Conservation (phyloP, 2,888 invertebrate species). For the Scaptomyza cyrtandrae region DNA sequence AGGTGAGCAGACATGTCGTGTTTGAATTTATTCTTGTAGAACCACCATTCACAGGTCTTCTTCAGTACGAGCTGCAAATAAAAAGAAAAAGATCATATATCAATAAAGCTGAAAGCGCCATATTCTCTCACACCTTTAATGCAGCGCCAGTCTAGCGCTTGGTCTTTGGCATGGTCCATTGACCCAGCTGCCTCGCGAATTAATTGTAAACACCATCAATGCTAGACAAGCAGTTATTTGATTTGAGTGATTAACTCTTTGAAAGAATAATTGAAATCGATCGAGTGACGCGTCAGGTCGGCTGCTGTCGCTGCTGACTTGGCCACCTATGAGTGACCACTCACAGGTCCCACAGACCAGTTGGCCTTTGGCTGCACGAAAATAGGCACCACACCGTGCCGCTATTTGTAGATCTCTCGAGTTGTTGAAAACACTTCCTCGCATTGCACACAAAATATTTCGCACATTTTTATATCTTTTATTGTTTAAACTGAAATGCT, state of each 20-base stretch:
- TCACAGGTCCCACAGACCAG: constrained; percentile 7
- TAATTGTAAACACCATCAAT: constrained; percentile 23
- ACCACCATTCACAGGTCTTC: constrained; percentile 81
- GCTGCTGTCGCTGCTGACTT: constrained; percentile 14
- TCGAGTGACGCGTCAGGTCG: constrained; percentile 42
- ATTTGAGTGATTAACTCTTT: constrained; percentile 49
- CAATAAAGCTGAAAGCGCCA: constrained; percentile 31
- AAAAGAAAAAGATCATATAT: constrained; percentile 12
- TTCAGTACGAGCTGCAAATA: constrained; percentile 76
- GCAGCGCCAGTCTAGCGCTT: constrained; percentile 22
- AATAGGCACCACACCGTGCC: neutral
- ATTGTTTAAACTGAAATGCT: constrained; percentile 59
- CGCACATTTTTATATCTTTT: constrained; percentile 50
- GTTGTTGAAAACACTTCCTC: constrained; percentile 73
- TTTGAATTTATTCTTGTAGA: constrained; percentile 73
- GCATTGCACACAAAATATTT: constrained; percentile 41
- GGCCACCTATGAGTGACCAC: constrained; percentile 49
- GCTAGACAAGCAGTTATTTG: constrained; percentile 11
- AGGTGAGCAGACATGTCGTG: constrained; percentile 81
- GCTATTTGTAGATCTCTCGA: constrained; percentile 38
- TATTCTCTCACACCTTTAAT: constrained; percentile 68
- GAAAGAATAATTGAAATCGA: constrained; percentile 50
- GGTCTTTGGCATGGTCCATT: constrained; percentile 59
- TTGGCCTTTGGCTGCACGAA: constrained; percentile 47
- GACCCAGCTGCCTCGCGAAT: constrained; percentile 19